Evolutionary conservation across 2,888 invertebrate genomes (phyloP).

Genomic region (Uropetala carovei): DNA sequence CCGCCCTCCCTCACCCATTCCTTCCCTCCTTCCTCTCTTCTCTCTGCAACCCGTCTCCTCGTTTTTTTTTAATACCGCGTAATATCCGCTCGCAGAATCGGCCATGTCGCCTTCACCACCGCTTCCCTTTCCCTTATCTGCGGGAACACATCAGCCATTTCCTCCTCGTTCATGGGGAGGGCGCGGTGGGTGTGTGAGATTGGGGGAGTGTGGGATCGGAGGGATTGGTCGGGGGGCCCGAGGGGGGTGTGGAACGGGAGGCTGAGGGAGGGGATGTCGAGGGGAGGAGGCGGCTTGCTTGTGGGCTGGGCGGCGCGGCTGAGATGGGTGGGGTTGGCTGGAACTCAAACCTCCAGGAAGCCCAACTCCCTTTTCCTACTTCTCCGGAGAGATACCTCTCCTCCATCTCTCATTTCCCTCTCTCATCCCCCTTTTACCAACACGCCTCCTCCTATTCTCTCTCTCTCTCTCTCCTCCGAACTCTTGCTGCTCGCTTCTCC

Average conservation of each 20-base stretch:
- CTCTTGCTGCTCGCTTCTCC: slow-evolving; percentile 60
- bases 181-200: slow-evolving; percentile 70
- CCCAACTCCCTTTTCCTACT: slow-evolving; percentile 29
- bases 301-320: slow-evolving; percentile 12
- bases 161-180: slow-evolving; percentile 68
- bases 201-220: slow-evolving; percentile 71
- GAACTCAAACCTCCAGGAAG: slow-evolving; percentile 53
- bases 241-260: slow-evolving; percentile 67
- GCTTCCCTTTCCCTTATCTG: slow-evolving; percentile 65
- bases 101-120: slow-evolving; percentile 65
- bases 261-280: slow-evolving; percentile 44
- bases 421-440: slow-evolving; percentile 69
- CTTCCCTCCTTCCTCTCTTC: background rate
- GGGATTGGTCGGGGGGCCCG: slow-evolving; percentile 65
- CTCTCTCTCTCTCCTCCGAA: slow-evolving; percentile 64
- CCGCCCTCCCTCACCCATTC: background rate
- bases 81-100: slow-evolving; percentile 64
- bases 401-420: slow-evolving; percentile 73
- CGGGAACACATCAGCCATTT: slow-evolving; percentile 68
- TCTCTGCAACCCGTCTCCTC: slow-evolving; percentile 46
- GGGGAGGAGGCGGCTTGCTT: slow-evolving; percentile 23
- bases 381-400: slow-evolving; percentile 68
- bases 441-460: slow-evolving; percentile 66
- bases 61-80: slow-evolving; percentile 63
- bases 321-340: slow-evolving; percentile 49